Conservation (phyloP, 2,888 invertebrate species). For the Pseudeuparius sepicola region DNA sequence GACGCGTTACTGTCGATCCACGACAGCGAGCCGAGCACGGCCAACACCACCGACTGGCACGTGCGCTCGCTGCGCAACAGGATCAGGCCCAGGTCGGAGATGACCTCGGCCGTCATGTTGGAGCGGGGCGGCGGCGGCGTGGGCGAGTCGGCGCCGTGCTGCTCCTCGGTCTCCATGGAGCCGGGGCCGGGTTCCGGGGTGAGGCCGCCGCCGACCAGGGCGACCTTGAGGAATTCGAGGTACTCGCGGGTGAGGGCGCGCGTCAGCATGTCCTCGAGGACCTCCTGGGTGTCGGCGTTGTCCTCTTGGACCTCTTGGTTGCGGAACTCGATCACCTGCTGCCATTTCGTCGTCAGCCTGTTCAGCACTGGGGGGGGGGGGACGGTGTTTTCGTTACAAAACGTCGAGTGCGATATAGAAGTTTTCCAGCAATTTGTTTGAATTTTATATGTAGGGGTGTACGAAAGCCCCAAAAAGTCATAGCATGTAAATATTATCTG, state of each 20-base stretch:
- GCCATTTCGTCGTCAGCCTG: constrained; percentile 67
- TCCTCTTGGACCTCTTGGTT: constrained; percentile 69
- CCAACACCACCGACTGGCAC: constrained; percentile 53
- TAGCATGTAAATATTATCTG: no score
- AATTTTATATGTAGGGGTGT: no score
- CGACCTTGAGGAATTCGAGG: constrained; percentile 67
- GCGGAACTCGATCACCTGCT: constrained; percentile 64
- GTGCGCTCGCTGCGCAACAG: constrained; percentile 57
- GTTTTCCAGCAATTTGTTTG: no score
- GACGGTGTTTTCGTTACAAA: no score
- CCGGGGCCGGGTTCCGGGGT: constrained; percentile 44
- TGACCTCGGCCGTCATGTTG: constrained; percentile 55
- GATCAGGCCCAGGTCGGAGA: constrained; percentile 68
- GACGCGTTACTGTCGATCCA: constrained; percentile 84
- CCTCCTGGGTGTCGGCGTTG: constrained; percentile 72
- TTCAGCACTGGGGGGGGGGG: constrained; percentile 46
- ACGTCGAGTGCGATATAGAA: no score
- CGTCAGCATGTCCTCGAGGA: constrained; percentile 77
- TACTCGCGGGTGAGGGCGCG: constrained; percentile 81
- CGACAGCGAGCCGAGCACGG: constrained; percentile 56
- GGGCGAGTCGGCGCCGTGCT: constrained; percentile 58
- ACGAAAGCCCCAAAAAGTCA: no score
- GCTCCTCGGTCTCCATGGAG: constrained; percentile 55
- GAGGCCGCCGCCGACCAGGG: constrained; percentile 58
- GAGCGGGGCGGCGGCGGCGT: constrained; percentile 40